Evolutionary conservation across 1,140 invertebrate genomes (phyloP), one percentile per base, ranked within the genome.

Genomic region (Cecropterus lyciades): DNA sequence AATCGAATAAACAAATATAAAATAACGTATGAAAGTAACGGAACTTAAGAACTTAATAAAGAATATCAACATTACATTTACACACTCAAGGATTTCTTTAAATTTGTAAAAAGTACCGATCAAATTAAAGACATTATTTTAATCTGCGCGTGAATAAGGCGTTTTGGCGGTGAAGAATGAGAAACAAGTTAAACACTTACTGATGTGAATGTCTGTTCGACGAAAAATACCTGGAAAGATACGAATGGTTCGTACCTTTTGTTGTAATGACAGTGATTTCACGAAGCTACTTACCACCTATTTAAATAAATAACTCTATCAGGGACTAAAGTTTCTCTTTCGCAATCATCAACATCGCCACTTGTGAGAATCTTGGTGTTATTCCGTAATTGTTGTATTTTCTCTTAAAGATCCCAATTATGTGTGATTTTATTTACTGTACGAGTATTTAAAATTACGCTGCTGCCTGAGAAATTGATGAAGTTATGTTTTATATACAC

Each of bases 231-330:
- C 45, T 30, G 16, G 16, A 20, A 59, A 30, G n/a, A n/a, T n/a
- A n/a, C n/a, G n/a, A n/a, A n/a, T n/a, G n/a, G n/a, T 14, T 46
- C 43, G 14, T 59, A 59, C 42, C 56, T 42, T 59, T 59, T 59
- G 15, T 46, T 46, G 42, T 59, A 59, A 59, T 33, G 56, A 59
- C 56, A 3, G 43, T 13, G 27, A 59, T 59, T 59, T 59, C 7
- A 30, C 20, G 24, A 14, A 27, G 16, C 55, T 37, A 57, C 17
- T 59, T 59, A 59, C 56, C 40, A 59, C 56, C 42, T 59, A 45
- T 46, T 59, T 59, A 59, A 59, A 59, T 59, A 59, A 59, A 59
- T 59, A 59, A 59, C 56, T 59, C 14, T 46, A 59, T 59, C 20
- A 30, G 40, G 13, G 10, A 55, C 33, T 42, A 14, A 17, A 55